Conservation (phyloP, 2,888 invertebrate species). For the Drosophila percnosoma region DNA sequence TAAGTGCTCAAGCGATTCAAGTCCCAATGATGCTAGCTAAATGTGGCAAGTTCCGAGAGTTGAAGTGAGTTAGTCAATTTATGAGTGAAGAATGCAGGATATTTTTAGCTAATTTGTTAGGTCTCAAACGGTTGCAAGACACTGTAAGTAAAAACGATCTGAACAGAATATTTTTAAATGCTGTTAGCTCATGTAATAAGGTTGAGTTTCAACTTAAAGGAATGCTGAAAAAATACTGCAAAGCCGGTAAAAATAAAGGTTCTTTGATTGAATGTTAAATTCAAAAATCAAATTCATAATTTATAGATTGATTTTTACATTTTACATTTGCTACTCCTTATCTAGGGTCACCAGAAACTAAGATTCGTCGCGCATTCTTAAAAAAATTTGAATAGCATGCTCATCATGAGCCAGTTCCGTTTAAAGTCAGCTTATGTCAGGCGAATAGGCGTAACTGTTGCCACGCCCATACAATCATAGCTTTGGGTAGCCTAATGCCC, state of each 20-base stretch:
- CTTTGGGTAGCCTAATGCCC: not conserved
- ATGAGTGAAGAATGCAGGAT: not conserved
- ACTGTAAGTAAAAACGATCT: not conserved
- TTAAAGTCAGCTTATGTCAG: slow-evolving; percentile 22
- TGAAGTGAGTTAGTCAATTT: not conserved
- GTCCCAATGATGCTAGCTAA: slow-evolving; percentile 2
- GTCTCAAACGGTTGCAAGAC: not conserved
- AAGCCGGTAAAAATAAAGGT: not conserved
- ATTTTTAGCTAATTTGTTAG: not conserved
- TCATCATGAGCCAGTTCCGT: not conserved
- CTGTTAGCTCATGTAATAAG: not conserved
- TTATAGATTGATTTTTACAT: not conserved
- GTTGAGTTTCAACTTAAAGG: not conserved
- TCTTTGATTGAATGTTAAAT: not conserved
- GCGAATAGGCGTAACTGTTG: slow-evolving; percentile 37
- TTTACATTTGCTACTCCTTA: not conserved
- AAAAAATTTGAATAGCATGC: not conserved
- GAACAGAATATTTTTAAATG: not conserved
- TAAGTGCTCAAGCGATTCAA: not conserved
- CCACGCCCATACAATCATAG: slow-evolving; percentile 27
- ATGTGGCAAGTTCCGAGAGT: not conserved
- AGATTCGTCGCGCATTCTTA: slow-evolving; percentile 2
- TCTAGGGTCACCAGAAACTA: not conserved
- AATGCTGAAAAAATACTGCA: not conserved
- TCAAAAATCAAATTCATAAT: not conserved